These are phyloP conservation scores for Pangasianodon gigas DNA, from an alignment of 2,113 vertebrate species.

Conservation along the genomic window DNA sequence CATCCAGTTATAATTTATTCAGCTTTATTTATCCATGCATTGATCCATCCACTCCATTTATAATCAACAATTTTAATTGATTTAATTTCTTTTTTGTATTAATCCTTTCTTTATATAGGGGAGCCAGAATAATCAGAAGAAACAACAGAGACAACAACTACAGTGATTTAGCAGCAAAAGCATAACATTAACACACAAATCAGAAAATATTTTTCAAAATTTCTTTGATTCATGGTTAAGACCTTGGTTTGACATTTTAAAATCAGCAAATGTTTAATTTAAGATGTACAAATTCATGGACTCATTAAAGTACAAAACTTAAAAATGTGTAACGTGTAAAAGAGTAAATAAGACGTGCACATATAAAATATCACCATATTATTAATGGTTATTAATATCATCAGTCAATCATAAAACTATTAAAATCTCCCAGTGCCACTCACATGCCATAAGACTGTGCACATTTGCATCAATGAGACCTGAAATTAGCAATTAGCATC, in stretches of 20 bases:
- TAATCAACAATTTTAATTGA: neutral
- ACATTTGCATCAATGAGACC: neutral
- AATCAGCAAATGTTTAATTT: neutral
- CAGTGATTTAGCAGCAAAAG: neutral
- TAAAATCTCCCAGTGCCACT: neutral
- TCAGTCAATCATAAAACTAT: neutral
- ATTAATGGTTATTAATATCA: neutral
- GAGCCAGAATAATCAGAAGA: neutral
- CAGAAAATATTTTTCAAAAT: neutral
- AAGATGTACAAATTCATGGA: neutral
- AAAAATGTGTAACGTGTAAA: neutral
- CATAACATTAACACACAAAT: neutral
- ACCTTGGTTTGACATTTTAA: neutral
- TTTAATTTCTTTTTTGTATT: neutral
- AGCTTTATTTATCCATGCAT: neutral
- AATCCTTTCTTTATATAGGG: neutral
- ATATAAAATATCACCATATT: neutral
- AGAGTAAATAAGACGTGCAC: neutral
- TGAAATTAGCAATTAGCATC: slow-evolving; percentile 37
- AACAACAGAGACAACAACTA: neutral
- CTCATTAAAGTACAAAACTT: neutral
- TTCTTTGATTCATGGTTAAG: neutral
- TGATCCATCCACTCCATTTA: neutral
- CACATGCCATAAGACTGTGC: neutral
- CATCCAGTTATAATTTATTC: neutral